These are phyloP conservation scores for Myotis planiceps DNA, from an alignment of 2,797 vertebrate genomes.

Conservation along the genomic window DNA sequence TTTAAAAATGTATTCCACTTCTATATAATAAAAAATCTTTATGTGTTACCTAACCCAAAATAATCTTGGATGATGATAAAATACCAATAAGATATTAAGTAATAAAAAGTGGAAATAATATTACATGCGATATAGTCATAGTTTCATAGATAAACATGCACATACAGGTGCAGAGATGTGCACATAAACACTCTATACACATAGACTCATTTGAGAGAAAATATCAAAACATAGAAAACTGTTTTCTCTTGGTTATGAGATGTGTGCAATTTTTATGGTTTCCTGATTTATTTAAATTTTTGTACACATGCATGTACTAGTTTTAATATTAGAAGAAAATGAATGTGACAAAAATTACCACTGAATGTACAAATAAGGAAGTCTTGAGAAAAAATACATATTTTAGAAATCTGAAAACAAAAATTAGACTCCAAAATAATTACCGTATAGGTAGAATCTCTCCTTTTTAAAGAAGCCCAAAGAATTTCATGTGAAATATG, in stretches of 20 bases:
- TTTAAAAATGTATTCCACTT: not conserved
- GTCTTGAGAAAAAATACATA: not conserved
- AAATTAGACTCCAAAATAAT: not conserved
- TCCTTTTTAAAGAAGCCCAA: not conserved
- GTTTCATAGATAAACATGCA: not conserved
- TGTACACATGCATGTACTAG: not conserved
- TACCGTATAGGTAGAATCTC: not conserved
- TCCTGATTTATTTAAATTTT: not conserved
- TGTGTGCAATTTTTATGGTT: not conserved
- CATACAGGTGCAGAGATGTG: not conserved
- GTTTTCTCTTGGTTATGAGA: not conserved
- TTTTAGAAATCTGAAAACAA: not conserved
- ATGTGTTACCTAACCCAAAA: not conserved
- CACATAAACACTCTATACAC: not conserved
- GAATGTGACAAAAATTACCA: not conserved
- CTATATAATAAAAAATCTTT: not conserved
- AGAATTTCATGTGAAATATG: not conserved
- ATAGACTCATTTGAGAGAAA: not conserved
- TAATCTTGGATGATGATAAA: not conserved
- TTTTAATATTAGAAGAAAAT: not conserved
- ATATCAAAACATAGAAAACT: not conserved
- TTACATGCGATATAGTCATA: not conserved
- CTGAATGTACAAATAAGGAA: constrained; percentile 8
- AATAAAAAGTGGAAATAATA: not conserved
- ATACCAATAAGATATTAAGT: not conserved